Evolutionary conservation across 1,140 invertebrate species (phyloP).

Genomic region (Neodiprion fabricii): DNA sequence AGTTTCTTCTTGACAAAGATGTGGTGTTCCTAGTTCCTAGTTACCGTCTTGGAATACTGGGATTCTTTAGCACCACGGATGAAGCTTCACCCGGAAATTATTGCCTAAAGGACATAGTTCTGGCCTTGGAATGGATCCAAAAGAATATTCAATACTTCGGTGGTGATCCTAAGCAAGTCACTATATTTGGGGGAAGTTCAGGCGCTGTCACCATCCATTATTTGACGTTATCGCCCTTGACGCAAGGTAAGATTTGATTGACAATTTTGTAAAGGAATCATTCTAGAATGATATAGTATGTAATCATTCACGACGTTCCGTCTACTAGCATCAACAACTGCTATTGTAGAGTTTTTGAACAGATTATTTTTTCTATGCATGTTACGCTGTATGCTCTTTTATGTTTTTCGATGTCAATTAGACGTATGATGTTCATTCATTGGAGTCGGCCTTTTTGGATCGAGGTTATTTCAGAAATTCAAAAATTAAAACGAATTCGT

Average conservation of each 20-base stretch:
- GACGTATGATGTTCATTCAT: no score
- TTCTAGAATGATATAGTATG: no score
- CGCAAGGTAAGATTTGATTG: not conserved
- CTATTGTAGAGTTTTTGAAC: no score
- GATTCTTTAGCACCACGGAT: not conserved
- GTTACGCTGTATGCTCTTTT: no score
- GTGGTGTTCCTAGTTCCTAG: not conserved
- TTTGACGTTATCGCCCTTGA: not conserved
- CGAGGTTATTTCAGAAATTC: no score
- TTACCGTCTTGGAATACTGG: not conserved
- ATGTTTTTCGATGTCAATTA: no score
- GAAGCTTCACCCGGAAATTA: not conserved
- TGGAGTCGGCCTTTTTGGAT: no score
- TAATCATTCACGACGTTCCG: no score
- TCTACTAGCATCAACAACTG: no score
- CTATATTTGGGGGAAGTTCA: not conserved
- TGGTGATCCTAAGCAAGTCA: not conserved
- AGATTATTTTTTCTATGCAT: no score
- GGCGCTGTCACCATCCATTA: not conserved
- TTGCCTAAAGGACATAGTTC: not conserved
- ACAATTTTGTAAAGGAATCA: no score
- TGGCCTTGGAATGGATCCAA: not conserved
- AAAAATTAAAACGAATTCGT: no score
- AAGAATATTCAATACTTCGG: not conserved
- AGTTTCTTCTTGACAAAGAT: not conserved